Conservation (phyloP, 2,113 vertebrate species). For the Symphodus melops region DNA sequence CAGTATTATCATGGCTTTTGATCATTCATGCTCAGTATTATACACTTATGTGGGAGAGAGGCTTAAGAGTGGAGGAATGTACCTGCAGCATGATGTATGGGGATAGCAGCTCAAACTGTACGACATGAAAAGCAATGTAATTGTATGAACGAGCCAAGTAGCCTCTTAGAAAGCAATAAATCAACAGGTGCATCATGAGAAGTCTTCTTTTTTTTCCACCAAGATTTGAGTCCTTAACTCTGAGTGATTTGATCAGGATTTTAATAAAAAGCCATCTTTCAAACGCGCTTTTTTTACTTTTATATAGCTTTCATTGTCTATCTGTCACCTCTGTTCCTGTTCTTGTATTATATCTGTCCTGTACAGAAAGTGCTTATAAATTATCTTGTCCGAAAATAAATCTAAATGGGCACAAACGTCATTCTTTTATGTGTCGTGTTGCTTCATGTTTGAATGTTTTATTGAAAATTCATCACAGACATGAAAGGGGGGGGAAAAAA, state of each 20-base stretch:
- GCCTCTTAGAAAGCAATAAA: conserved; percentile 34
- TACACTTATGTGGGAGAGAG: conserved; percentile 43
- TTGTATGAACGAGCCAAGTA: conserved; percentile 32
- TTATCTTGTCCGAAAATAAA: conserved; percentile 78
- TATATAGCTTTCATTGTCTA: conserved; percentile 64
- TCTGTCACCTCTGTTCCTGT: conserved; percentile 60
- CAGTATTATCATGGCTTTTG: conserved; percentile 67
- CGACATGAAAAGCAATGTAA: not conserved
- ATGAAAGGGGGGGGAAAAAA: conserved; percentile 64
- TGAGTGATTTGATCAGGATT: conserved; percentile 60
- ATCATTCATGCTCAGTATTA: conserved; percentile 69
- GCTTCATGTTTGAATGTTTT: conserved; percentile 13
- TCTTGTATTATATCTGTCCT: conserved; percentile 74
- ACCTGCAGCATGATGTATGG: not conserved
- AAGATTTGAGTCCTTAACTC: conserved; percentile 43
- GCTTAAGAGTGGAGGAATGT: conserved; percentile 22
- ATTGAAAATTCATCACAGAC: conserved; percentile 33
- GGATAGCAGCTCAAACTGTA: not conserved
- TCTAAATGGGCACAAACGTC: conserved; percentile 53
- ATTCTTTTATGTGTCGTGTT: conserved; percentile 36
- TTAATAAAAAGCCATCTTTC: conserved; percentile 49
- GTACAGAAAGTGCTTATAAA: conserved; percentile 73
- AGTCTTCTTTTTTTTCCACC: not conserved
- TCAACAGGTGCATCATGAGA: conserved; percentile 18
- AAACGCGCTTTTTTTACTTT: conserved; percentile 64